These are phyloP conservation scores for Gambusia affinis DNA, from an alignment of 2,113 vertebrate species.

Conservation along the genomic window DNA sequence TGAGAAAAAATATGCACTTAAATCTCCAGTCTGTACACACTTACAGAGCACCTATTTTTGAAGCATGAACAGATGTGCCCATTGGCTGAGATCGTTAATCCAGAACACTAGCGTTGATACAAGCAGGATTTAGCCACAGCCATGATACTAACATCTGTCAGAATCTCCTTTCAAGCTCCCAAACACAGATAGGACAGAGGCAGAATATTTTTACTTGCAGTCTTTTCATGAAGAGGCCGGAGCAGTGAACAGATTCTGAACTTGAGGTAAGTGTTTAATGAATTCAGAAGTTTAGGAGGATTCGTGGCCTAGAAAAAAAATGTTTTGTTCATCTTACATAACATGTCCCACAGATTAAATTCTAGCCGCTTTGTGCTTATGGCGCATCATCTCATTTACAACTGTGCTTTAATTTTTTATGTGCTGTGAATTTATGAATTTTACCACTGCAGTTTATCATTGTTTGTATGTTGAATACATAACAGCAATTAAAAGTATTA, in stretches of 20 bases:
- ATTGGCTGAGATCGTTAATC: slow-evolving; percentile 78
- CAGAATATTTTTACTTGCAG: slow-evolving; percentile 28
- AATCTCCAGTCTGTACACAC: slow-evolving; percentile 25
- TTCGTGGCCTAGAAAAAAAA: slow-evolving; percentile 30
- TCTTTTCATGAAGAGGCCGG: slow-evolving; percentile 9
- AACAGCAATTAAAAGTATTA: not conserved
- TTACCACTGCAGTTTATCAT: not conserved
- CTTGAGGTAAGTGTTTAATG: slow-evolving; percentile 57
- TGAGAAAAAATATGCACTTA: not conserved
- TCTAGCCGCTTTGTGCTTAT: not conserved
- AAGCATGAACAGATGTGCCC: slow-evolving; percentile 74
- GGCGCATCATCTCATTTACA: not conserved
- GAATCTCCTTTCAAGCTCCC: slow-evolving; percentile 47
- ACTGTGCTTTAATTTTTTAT: not conserved
- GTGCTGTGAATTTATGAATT: not conserved
- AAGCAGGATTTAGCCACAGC: slow-evolving; percentile 77
- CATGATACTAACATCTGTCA: slow-evolving; percentile 80
- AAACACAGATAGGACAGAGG: slow-evolving; percentile 33
- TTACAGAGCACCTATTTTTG: slow-evolving; percentile 59
- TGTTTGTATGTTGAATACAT: not conserved
- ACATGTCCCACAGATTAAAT: slow-evolving; percentile 29
- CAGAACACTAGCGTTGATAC: slow-evolving; percentile 70
- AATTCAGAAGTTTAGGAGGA: slow-evolving; percentile 12
- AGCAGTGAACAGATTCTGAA: slow-evolving; percentile 10
- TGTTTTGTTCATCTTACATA: slow-evolving; percentile 54